These are phyloP conservation scores for Ia io DNA, from an alignment of 2,113 vertebrate genomes.

Conservation along the genomic window DNA sequence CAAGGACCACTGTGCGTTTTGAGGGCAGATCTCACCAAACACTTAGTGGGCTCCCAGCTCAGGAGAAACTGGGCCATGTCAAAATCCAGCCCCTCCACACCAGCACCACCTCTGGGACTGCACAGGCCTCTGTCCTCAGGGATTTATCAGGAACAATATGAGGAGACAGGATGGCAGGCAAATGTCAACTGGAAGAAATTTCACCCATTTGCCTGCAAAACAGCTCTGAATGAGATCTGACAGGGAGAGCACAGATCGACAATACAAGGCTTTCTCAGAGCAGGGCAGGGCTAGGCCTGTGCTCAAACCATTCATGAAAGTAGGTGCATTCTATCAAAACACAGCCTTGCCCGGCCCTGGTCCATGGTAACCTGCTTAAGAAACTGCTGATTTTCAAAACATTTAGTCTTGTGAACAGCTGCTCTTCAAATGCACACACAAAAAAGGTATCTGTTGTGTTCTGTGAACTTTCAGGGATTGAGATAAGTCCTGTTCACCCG, in stretches of 20 bases:
- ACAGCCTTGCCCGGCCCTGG: neutral
- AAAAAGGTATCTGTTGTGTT: neutral
- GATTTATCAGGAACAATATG: neutral
- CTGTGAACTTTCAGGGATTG: neutral
- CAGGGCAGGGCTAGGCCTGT: neutral
- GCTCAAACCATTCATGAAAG: neutral
- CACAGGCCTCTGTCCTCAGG: neutral
- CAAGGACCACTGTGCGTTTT: neutral
- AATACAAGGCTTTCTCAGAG: slow-evolving; percentile 36
- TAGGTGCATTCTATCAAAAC: neutral
- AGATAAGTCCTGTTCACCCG: too few species aligned
- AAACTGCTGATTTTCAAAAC: neutral
- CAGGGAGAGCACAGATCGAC: neutral
- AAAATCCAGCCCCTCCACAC: neutral
- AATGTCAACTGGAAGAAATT: slow-evolving; percentile 47
- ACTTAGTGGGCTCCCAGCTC: neutral
- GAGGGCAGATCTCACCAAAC: neutral
- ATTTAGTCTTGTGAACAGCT: neutral
- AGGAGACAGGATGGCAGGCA: neutral
- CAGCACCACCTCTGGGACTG: neutral
- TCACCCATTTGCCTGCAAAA: slow-evolving; percentile 3
- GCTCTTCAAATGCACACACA: neutral
- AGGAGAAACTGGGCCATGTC: neutral
- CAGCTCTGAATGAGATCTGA: neutral
- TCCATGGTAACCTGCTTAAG: neutral